phyloP scores from a whole-genome alignment of 1,140 invertebrate genomes.

The Adoxophyes honmai region DNA sequence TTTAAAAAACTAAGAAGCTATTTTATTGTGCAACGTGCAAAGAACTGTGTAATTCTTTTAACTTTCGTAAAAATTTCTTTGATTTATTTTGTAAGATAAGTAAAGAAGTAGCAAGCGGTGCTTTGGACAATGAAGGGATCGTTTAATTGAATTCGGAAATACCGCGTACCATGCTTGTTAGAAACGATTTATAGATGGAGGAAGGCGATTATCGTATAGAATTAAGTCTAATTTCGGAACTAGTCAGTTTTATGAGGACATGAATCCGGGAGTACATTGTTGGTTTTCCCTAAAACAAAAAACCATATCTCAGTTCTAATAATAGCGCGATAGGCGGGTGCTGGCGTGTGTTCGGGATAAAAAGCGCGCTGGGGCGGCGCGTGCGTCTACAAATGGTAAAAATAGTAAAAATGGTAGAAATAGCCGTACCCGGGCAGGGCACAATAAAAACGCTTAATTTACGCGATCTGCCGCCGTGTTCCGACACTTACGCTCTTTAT shows the following conservation, averaged over 20 bases:
- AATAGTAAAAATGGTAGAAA: constrained; percentile 71
- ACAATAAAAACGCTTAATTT: constrained; percentile 74
- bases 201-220: constrained; percentile 1
- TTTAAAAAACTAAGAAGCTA: constrained; percentile 72
- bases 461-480: constrained; percentile 52
- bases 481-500: constrained; percentile 72
- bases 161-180: not conserved
- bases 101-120: not conserved
- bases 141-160: not conserved
- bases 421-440: constrained; percentile 40
- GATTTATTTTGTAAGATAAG: constrained; percentile 34
- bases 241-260: constrained; percentile 2
- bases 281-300: constrained; percentile 32
- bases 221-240: constrained; percentile 7
- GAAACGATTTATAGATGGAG: not conserved
- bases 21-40: constrained; percentile 56
- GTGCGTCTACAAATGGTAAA: constrained; percentile 63
- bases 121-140: not conserved
- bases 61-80: constrained; percentile 31
- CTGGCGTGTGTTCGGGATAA: constrained; percentile 49
- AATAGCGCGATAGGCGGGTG: constrained; percentile 35
- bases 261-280: constrained; percentile 15
- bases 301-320: constrained; percentile 38
- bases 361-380: constrained; percentile 50
- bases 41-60: constrained; percentile 52